These are phyloP conservation scores for Astur gentilis DNA, from an alignment of 2,113 vertebrate species.

Conservation along the genomic window DNA sequence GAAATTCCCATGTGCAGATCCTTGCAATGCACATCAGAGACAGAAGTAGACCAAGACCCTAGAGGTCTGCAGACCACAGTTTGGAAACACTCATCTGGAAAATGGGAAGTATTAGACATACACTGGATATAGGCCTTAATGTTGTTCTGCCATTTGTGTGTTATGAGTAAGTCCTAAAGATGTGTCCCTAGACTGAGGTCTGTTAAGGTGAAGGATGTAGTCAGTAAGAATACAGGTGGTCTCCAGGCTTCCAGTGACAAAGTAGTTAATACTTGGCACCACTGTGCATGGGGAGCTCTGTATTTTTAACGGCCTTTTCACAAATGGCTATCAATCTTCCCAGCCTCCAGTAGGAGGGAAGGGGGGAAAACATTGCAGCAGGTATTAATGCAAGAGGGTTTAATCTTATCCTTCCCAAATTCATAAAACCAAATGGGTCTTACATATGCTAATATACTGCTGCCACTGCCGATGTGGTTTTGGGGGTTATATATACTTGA, in stretches of 20 bases:
- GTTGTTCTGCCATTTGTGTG: not conserved
- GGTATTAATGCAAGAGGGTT: not conserved
- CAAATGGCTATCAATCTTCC: not conserved
- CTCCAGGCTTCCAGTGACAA: not conserved
- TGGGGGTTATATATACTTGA: not conserved
- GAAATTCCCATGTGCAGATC: not conserved
- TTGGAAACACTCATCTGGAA: not conserved
- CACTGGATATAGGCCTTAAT: not conserved
- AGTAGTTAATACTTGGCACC: not conserved
- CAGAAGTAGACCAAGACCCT: not conserved
- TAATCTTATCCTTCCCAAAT: not conserved
- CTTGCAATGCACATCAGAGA: not conserved
- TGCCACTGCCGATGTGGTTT: not conserved
- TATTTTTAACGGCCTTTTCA: not conserved
- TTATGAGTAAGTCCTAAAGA: not conserved
- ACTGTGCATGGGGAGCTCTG: not conserved
- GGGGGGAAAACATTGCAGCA: not conserved
- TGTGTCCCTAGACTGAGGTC: not conserved
- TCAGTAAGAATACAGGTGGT: not conserved
- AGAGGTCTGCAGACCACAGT: not conserved
- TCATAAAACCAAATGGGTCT: not conserved
- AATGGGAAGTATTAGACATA: not conserved
- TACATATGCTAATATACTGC: not conserved
- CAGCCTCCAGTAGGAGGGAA: not conserved
- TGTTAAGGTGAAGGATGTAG: not conserved